A percentile compares a stretch with the other conserved stretches of the same genome.
Conservation (phyloP, 2,797 vertebrate genomes). For the Euthynnus affinis region DNA sequence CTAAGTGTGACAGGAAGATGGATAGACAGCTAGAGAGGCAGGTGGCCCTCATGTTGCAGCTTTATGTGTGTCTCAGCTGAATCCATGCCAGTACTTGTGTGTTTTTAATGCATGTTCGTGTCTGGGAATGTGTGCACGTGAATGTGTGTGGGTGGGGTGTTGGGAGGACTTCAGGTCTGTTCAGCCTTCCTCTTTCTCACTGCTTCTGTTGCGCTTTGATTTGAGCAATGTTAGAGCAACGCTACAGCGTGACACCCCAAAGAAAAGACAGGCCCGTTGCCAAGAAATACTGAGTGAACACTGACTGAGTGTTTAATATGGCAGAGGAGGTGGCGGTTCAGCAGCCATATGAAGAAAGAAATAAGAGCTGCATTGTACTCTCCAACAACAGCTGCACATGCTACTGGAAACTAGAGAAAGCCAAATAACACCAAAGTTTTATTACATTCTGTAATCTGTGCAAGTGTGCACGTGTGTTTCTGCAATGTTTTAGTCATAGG, state of each 20-base stretch:
- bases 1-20: conserved; percentile 5
- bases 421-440: conserved; percentile 23
- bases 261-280: conserved; percentile 67
- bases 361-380: conserved; percentile 37
- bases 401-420: conserved; percentile 21
- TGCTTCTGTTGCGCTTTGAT: conserved; percentile 57
- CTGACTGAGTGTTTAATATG: conserved; percentile 63
- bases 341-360: conserved; percentile 52
- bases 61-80: conserved; percentile 33
- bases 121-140: conserved; percentile 40
- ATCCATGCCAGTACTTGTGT: conserved; percentile 26
- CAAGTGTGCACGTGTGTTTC: conserved; percentile 7
- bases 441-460: not conserved
- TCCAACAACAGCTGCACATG: conserved; percentile 42
- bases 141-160: conserved; percentile 36
- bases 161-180: conserved; percentile 39
- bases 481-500: conserved; percentile 40
- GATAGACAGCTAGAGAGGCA: conserved; percentile 9
- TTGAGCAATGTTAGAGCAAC: conserved; percentile 50
- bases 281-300: conserved; percentile 68
- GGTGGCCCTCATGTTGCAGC: conserved; percentile 41
- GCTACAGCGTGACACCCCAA: conserved; percentile 43
- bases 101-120: conserved; percentile 30
- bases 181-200: conserved; percentile 34
- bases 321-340: conserved; percentile 53